A percentile compares a stretch with the other conserved stretches of the same genome.
Evolutionary conservation across 2,888 invertebrate species (phyloP).

Genomic region (Dermolepida albohirtum): DNA sequence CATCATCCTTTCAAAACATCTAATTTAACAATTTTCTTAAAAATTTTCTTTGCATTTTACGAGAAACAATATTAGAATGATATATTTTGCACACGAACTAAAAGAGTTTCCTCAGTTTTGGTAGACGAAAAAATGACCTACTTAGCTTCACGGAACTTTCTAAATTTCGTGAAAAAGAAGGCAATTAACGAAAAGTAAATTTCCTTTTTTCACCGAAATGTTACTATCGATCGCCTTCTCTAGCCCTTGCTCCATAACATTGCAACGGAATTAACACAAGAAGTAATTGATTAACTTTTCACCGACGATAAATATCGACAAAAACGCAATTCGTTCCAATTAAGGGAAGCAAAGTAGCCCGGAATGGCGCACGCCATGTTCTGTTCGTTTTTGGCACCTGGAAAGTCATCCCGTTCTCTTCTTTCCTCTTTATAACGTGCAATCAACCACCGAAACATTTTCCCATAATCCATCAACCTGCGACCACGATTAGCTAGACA

Average conservation of each 20-base stretch:
- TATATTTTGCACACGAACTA: neutral
- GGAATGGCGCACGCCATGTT: slow-evolving; percentile 35
- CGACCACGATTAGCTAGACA: neutral
- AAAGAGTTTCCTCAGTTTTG: slow-evolving; percentile 8
- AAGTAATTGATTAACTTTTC: slow-evolving; percentile 37
- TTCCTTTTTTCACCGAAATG: slow-evolving; percentile 16
- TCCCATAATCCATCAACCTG: too few relatives aligned
- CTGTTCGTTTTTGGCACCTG: slow-evolving; percentile 25
- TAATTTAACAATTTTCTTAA: too few relatives aligned
- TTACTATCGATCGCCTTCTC: slow-evolving; percentile 15
- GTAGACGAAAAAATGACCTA: neutral
- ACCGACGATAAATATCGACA: slow-evolving; percentile 36
- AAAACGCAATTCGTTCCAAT: slow-evolving; percentile 39
- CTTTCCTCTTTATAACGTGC: neutral
- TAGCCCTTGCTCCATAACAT: slow-evolving; percentile 7
- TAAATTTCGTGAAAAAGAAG: slow-evolving; percentile 15
- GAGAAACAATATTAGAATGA: too few relatives aligned
- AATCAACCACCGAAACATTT: neutral
- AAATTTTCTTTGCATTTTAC: too few relatives aligned
- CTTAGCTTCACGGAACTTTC: slow-evolving; percentile 1
- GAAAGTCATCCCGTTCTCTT: neutral
- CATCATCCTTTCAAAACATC: too few relatives aligned
- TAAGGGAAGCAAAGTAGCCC: slow-evolving; percentile 28
- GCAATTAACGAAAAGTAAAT: slow-evolving; percentile 27
- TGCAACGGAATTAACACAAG: slow-evolving; percentile 32